phyloP scores from a whole-genome alignment of 2,888 invertebrate species.

The Euplexia lucipara region DNA sequence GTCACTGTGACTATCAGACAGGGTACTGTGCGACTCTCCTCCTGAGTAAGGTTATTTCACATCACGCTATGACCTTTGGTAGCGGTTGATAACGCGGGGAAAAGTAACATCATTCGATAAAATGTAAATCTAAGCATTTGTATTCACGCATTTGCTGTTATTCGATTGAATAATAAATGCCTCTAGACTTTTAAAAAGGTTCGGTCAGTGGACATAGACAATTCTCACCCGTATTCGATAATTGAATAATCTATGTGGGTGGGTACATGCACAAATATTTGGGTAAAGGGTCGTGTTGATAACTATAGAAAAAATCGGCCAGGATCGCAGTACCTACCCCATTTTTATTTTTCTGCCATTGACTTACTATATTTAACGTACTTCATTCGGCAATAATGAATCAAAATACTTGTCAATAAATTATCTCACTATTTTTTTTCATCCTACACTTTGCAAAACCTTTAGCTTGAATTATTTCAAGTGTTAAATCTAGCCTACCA shows the following conservation, averaged over 20 bases:
- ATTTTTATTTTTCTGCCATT: neutral
- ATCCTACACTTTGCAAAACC: too few relatives aligned
- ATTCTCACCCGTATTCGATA: slow-evolving; percentile 25
- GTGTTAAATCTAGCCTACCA: too few relatives aligned
- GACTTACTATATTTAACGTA: neutral
- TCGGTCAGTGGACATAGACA: slow-evolving; percentile 19
- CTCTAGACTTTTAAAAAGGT: slow-evolving; percentile 26
- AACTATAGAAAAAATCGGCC: slow-evolving; percentile 13
- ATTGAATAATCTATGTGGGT: slow-evolving; percentile 11
- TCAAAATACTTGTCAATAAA: too few relatives aligned
- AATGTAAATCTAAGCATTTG: slow-evolving; percentile 31
- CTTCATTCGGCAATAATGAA: neutral
- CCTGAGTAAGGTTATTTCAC: neutral
- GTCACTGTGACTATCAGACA: too few relatives aligned
- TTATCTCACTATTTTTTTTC: neutral
- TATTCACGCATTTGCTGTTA: slow-evolving; percentile 22
- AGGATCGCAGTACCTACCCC: neutral
- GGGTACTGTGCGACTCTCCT: too few relatives aligned
- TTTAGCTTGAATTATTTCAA: too few relatives aligned
- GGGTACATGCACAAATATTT: slow-evolving; percentile 26
- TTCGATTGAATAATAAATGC: slow-evolving; percentile 40
- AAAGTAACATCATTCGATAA: neutral
- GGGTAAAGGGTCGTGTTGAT: slow-evolving; percentile 3
- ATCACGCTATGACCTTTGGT: too few relatives aligned
- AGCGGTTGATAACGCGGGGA: neutral